Evolutionary conservation across 2,888 invertebrate genomes (phyloP), one percentile per base, ranked within the genome.

Genomic region (Ptychoptera contaminata): DNA sequence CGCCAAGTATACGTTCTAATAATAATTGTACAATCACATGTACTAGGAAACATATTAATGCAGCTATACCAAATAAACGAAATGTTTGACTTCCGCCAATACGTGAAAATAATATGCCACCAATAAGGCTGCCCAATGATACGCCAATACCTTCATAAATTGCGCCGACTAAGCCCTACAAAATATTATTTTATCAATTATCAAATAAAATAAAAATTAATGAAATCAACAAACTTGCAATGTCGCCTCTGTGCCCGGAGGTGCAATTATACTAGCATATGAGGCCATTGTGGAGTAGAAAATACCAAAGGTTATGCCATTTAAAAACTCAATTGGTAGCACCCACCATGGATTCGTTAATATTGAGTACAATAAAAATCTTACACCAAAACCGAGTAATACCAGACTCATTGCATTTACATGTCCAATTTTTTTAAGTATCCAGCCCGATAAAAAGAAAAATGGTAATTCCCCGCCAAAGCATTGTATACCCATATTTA

Each of bases 281-380:
- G 87, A 85, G 14, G 87, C 79, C 84, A 90, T 86, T 9, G 86
- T 81, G 0, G 88, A 78, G 61, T 85, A 91, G 56, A 85, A 85
- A 58, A 91, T 73, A 15, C 92, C 92, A 59, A 86, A 85, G 0
- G 91, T 88, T 16, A 92, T 67, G 1, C 93, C 91, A 63, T 93
- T 90, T 8, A 85, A 65, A 48, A 90, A 61, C 63, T 94, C 94
- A 43, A 93, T 76, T 0, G 87, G 80, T 47, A 94, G 67, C 40
- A 84, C 77, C 69, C 76, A 77, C 90, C 91, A 91, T 0, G 87
- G 79, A 62, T 88, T 79, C 1, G 69, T 67, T 43, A 92, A 63
- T 43, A 81, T 64, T 2, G 90, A 91, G 61, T 93, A 93, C 12
- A 82, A 67, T 48, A 87, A 68, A 56, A 88, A 86, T 42, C 93